Conservation (phyloP, 2,888 invertebrate species). For the Argyresthia goedartella region DNA sequence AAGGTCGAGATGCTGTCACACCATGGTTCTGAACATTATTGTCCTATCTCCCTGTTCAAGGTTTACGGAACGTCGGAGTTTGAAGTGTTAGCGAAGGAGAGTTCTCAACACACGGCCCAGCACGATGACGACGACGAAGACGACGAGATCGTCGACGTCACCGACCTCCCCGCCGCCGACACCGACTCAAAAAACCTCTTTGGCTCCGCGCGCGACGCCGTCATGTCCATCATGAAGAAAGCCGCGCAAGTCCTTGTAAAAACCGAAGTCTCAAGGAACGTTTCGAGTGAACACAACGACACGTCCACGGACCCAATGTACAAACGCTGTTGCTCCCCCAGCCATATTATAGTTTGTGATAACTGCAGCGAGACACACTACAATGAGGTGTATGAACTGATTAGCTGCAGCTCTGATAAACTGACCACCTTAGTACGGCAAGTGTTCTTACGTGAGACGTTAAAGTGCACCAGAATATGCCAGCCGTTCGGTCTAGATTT, state of each 20-base stretch:
- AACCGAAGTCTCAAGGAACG: slow-evolving; percentile 74
- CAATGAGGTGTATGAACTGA: slow-evolving; percentile 77
- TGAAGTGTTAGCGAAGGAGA: slow-evolving; percentile 88
- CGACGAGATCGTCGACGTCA: slow-evolving; percentile 75
- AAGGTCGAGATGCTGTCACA: slow-evolving; percentile 94
- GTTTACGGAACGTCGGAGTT: slow-evolving; percentile 95
- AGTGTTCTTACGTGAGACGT: slow-evolving; percentile 71
- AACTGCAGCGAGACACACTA: slow-evolving; percentile 81
- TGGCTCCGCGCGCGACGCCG: slow-evolving; percentile 90
- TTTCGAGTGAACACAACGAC: slow-evolving; percentile 60
- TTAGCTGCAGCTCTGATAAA: slow-evolving; percentile 77
- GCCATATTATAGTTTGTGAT: slow-evolving; percentile 80
- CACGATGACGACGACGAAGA: slow-evolving; percentile 78
- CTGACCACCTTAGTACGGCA: slow-evolving; percentile 73
- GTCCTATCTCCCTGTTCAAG: slow-evolving; percentile 95
- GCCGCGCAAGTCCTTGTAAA: slow-evolving; percentile 89
- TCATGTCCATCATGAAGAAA: slow-evolving; percentile 92
- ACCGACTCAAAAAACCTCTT: slow-evolving; percentile 79
- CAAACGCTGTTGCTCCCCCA: slow-evolving; percentile 78
- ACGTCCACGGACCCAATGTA: slow-evolving; percentile 49
- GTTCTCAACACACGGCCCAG: slow-evolving; percentile 73
- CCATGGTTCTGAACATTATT: slow-evolving; percentile 97
- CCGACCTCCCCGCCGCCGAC: slow-evolving; percentile 54
- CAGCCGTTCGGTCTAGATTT: slow-evolving; percentile 74
- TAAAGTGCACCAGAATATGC: slow-evolving; percentile 74